A percentile compares a stretch with the other conserved stretches of the same genome.
phyloP scores from a whole-genome alignment of 1,140 invertebrate genomes.

The Aethina tumida region DNA sequence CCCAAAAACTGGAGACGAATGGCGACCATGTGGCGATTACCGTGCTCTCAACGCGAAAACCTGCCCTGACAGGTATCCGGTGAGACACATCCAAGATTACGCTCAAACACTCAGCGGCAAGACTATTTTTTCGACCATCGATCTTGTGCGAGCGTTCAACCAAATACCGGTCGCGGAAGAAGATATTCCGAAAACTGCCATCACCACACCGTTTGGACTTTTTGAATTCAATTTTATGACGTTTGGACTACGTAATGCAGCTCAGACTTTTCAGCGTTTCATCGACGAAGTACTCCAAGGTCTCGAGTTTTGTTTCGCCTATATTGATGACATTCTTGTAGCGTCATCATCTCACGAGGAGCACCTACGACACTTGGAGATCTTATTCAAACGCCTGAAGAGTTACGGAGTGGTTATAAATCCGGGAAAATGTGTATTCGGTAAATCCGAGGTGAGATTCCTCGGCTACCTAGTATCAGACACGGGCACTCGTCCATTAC shows the following conservation, averaged over 20 bases:
- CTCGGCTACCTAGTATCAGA: too few species aligned
- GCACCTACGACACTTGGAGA: constrained; percentile 22
- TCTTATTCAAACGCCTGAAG: too few species aligned
- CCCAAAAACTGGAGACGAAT: constrained; percentile 32
- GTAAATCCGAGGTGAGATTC: too few species aligned
- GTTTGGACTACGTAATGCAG: constrained; percentile 17
- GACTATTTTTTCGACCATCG: constrained; percentile 35
- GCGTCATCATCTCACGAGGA: constrained; percentile 25
- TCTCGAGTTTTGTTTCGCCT: too few species aligned
- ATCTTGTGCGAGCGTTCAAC: constrained; percentile 35
- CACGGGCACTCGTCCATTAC: too few species aligned
- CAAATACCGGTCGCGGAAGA: constrained; percentile 30
- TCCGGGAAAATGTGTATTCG: too few species aligned
- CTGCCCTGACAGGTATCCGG: constrained; percentile 33
- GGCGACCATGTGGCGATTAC: constrained; percentile 38
- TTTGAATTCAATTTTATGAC: constrained; percentile 23
- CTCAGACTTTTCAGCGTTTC: constrained; percentile 21
- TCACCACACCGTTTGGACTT: constrained; percentile 18
- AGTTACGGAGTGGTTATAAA: too few species aligned
- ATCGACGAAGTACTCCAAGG: too few species aligned
- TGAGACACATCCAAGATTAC: constrained; percentile 29
- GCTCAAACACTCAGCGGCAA: too few species aligned
- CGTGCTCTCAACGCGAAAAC: constrained; percentile 36
- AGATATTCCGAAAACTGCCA: constrained; percentile 22
- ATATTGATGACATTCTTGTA: constrained; percentile 32